These are phyloP conservation scores for Beaufortia kweichowensis DNA, from an alignment of 2,113 vertebrate species.

Conservation along the genomic window DNA sequence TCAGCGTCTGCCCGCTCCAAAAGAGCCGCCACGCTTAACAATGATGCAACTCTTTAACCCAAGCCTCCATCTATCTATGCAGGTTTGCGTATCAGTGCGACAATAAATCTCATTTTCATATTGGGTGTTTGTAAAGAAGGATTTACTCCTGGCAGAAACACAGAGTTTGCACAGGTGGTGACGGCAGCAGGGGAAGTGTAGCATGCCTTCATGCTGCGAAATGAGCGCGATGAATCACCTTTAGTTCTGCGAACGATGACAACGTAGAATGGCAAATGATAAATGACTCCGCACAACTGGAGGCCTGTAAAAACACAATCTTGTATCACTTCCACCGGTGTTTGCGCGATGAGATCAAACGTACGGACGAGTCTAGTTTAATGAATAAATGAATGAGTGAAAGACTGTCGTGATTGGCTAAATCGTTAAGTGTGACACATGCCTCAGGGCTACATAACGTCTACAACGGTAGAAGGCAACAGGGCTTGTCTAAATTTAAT, in stretches of 20 bases:
- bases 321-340: neutral
- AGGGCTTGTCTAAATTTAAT: too few relatives aligned
- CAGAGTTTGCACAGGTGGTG: constrained; percentile 49
- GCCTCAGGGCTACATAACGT: too few relatives aligned
- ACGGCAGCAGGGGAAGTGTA: constrained; percentile 32
- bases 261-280: constrained; percentile 50
- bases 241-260: constrained; percentile 37
- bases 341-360: constrained; percentile 3
- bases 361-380: neutral
- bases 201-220: constrained; percentile 40
- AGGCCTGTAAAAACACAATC: constrained; percentile 16
- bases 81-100: constrained; percentile 48
- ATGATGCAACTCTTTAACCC: constrained; percentile 55
- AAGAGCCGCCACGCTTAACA: constrained; percentile 45
- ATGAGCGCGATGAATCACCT: constrained; percentile 57
- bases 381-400: neutral
- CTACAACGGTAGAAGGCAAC: too few relatives aligned
- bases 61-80: constrained; percentile 54
- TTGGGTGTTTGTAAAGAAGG: constrained; percentile 48
- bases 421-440: too few relatives aligned
- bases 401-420: too few relatives aligned
- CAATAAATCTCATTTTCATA: constrained; percentile 60
- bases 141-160: constrained; percentile 37
- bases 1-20: neutral
- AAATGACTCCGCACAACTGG: constrained; percentile 28